Percentiles rank a stretch among this genome's conserved stretches.
These are phyloP conservation scores for Chrysogorgia sp. DNA, from an alignment of 92 coral and sea anemone species.

Conservation along the genomic window DNA sequence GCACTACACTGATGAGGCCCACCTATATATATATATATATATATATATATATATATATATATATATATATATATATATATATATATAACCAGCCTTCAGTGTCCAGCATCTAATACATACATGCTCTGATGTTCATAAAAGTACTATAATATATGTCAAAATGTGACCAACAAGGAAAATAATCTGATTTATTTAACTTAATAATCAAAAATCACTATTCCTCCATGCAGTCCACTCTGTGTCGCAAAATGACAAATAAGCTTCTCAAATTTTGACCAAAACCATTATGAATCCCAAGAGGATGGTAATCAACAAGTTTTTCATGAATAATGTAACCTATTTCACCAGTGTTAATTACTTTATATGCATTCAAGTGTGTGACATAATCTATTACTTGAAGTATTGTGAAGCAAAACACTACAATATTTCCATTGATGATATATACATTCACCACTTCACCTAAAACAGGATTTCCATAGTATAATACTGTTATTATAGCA, in stretches of 20 bases:
- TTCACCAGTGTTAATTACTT: background rate
- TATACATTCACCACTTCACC: conserved; percentile 52
- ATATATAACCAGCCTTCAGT: no score
- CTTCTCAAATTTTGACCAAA: background rate
- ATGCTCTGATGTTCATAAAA: background rate
- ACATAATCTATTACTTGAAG: conserved; percentile 28
- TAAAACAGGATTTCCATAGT: conserved; percentile 56
- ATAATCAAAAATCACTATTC: background rate
- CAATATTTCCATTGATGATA: conserved; percentile 46
- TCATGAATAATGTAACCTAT: background rate
- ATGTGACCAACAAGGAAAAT: background rate
- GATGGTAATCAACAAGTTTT: background rate
- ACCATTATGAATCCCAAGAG: conserved; percentile 3
- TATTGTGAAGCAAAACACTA: conserved; percentile 42
- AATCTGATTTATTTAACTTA: no score
- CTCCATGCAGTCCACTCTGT: background rate
- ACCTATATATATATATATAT: no score
- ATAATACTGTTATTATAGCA: conserved; percentile 35
- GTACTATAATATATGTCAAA: background rate
- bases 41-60: no score
- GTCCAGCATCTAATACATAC: background rate
- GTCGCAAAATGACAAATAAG: background rate
- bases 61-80: no score
- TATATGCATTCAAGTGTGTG: conserved; percentile 3
- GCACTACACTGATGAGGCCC: no score